Conservation (phyloP, 2,113 vertebrate species). For the Salvator merianae region DNA sequence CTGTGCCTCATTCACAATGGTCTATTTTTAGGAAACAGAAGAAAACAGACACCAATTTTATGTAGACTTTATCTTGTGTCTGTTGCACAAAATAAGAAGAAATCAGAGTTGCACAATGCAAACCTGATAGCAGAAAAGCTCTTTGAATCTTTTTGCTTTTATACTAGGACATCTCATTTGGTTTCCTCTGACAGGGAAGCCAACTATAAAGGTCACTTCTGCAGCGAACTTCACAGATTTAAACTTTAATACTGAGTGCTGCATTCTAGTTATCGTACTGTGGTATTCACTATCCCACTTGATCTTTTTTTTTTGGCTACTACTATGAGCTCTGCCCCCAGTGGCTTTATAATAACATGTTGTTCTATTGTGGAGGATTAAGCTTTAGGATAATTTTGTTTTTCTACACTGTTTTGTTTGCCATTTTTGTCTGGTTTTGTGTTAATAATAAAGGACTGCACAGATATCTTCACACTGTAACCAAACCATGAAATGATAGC, state of each 20-base stretch:
- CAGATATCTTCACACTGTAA: not conserved
- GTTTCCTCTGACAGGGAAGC: conserved; percentile 51
- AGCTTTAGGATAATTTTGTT: conserved; percentile 31
- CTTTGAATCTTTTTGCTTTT: conserved; percentile 54
- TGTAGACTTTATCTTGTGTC: conserved; percentile 42
- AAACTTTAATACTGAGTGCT: conserved; percentile 40
- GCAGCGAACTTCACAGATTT: conserved; percentile 34
- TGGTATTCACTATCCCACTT: conserved; percentile 25
- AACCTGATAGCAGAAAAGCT: conserved; percentile 39
- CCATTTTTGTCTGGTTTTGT: not conserved
- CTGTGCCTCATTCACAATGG: conserved; percentile 34
- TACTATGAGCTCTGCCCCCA: conserved; percentile 17
- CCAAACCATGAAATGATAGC: not conserved
- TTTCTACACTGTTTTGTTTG: conserved; percentile 37
- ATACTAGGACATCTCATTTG: conserved; percentile 59
- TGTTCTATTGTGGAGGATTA: conserved; percentile 43
- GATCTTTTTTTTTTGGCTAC: conserved; percentile 43
- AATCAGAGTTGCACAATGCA: conserved; percentile 47
- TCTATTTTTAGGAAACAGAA: conserved; percentile 30
- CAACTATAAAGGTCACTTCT: conserved; percentile 58
- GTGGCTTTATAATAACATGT: conserved; percentile 28
- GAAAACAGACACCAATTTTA: conserved; percentile 9
- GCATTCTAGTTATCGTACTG: conserved; percentile 27
- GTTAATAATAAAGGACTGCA: conserved; percentile 2
- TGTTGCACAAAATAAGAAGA: conserved; percentile 54